Conservation (phyloP, 2,888 invertebrate genomes). For the Nineta flava region DNA sequence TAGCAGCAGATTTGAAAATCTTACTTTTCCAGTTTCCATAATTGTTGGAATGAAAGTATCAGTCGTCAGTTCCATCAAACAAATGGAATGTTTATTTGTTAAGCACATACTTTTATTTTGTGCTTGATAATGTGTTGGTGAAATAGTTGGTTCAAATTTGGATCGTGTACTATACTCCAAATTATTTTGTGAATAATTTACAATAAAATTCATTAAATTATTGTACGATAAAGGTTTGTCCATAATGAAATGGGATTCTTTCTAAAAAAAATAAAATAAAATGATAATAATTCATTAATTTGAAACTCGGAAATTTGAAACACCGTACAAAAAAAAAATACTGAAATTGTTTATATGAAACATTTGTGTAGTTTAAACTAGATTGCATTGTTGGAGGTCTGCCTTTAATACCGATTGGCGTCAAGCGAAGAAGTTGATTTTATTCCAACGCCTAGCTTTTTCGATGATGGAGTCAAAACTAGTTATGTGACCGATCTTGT, state of each 20-base stretch:
- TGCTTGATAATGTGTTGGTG: constrained; percentile 11
- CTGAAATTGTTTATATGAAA: no score
- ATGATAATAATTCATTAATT: background rate
- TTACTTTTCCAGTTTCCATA: constrained; percentile 42
- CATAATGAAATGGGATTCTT: constrained; percentile 52
- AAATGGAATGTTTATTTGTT: constrained; percentile 23
- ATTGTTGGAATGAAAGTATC: constrained; percentile 45
- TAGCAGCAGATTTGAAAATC: constrained; percentile 11
- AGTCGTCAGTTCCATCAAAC: constrained; percentile 48
- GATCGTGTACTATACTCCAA: constrained; percentile 22
- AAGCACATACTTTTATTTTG: constrained; percentile 1
- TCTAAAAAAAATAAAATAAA: constrained; percentile 30
- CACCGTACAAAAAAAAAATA: no score
- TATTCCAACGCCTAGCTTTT: no score
- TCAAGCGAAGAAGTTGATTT: no score
- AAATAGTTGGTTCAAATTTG: constrained; percentile 18
- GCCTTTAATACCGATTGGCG: no score
- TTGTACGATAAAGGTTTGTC: constrained; percentile 32
- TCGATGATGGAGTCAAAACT: no score
- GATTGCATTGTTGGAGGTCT: no score
- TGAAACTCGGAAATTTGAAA: no score
- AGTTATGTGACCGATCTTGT: no score
- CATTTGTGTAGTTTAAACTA: no score
- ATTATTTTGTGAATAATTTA: constrained; percentile 30
- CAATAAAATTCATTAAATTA: constrained; percentile 35